Conservation (phyloP, 2,888 invertebrate genomes). For the Byasa hedistus region DNA sequence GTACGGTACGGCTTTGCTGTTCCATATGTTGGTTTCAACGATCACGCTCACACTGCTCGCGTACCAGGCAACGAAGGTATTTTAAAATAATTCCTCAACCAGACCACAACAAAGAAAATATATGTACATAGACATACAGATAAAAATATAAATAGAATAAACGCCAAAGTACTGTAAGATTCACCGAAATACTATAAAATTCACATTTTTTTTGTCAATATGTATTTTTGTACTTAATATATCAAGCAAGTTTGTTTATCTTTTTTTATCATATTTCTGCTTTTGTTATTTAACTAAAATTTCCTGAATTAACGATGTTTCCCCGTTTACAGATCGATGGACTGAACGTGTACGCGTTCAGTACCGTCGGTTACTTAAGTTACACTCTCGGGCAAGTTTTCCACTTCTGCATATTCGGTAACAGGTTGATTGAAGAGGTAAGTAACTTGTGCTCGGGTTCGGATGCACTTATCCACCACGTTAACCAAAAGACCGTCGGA, state of each 20-base stretch:
- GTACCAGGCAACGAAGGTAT: conserved; percentile 91
- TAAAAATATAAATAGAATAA: too few relatives aligned
- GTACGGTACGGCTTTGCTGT: conserved; percentile 89
- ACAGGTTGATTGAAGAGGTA: conserved; percentile 92
- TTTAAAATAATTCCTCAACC: background rate
- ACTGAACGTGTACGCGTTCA: conserved; percentile 87
- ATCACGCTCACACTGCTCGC: conserved; percentile 90
- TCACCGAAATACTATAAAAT: too few relatives aligned
- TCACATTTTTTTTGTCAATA: too few relatives aligned
- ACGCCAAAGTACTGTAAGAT: too few relatives aligned
- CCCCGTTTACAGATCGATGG: conserved; percentile 82
- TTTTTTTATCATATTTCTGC: too few relatives aligned
- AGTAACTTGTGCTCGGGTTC: conserved; percentile 17
- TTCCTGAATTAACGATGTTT: too few relatives aligned
- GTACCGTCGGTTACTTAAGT: conserved; percentile 87
- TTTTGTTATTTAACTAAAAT: too few relatives aligned
- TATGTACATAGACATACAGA: background rate
- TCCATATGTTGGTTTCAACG: conserved; percentile 92
- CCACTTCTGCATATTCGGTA: conserved; percentile 92
- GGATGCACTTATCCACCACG: too few relatives aligned
- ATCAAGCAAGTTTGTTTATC: too few relatives aligned
- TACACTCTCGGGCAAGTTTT: conserved; percentile 92
- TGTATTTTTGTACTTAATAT: too few relatives aligned
- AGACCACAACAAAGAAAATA: background rate
- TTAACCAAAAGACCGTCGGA: too few relatives aligned